Base-by-base conservation (phyloP, 1,140 invertebrate genomes). In the Drosophila malerkotliana region DNA sequence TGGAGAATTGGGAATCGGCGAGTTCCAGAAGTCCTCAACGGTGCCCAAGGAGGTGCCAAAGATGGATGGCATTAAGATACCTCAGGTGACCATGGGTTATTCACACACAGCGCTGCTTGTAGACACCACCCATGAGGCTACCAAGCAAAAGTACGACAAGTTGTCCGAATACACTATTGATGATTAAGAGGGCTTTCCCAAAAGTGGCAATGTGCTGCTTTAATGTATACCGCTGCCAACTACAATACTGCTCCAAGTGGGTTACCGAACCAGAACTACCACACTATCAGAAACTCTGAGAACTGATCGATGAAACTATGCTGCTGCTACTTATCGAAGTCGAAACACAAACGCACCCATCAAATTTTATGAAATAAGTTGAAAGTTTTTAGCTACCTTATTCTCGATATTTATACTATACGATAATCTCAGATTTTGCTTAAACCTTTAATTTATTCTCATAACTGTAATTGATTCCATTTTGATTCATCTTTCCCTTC, bases 1-100 rank as follows among this genome's bases (percentile, higher is more conserved):
- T 90, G 98, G 98, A 4, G 98, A 98, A 94, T 92, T 98, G 93
- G 97, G 97, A 71, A 95, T 97, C 74, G 97, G 97, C 9, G 97
- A 98, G 77, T 95, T 96, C 89, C 95, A 96, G 83, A 98, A 97
- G 89, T 98, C 97, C 0, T 96, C 96, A 12, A 96, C 97, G 3
- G 94, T 94, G 34, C 97, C 97, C n/a, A 96, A 97, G 92, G 97
- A 98, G 93, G 96, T 98, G 12, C 96, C 95, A 68, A 94, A 95
- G 30, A 92, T 98, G 79, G 96, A 97, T 49, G 96, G 96, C 41
- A 92, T 97, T 26, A 96, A 97, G 91, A 94, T 98, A 47, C 94
- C 96, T 64, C 94, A 95, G 48, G 94, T 98, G 12, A 92, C 96
- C 7, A 97, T 97, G 94, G 97, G 97, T 14, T 94, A 95, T 67